phyloP scores from a whole-genome alignment of 2,113 vertebrate genomes.

The Manacus vitellinus region DNA sequence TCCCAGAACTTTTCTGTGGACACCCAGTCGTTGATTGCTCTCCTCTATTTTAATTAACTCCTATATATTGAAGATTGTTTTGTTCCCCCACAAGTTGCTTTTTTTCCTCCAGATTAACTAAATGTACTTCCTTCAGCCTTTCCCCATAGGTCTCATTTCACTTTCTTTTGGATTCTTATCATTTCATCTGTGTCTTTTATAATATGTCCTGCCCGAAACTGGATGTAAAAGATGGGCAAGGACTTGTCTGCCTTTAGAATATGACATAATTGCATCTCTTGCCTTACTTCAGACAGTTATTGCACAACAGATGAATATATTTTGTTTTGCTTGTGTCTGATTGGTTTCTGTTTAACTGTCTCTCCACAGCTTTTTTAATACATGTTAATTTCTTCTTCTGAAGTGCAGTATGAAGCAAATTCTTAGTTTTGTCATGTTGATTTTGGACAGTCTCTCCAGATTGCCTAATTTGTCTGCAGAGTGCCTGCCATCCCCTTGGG shows the following conservation, averaged over 20 bases:
- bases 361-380: background rate
- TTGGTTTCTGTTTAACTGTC: background rate
- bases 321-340: conserved; percentile 35
- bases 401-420: background rate
- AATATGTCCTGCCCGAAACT: background rate
- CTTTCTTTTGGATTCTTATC: background rate
- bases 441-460: background rate
- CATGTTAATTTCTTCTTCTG: background rate
- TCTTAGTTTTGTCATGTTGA: background rate
- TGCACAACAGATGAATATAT: background rate
- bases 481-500: background rate
- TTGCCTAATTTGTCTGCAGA: background rate
- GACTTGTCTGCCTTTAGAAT: background rate
- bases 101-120: background rate
- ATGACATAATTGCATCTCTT: background rate
- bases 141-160: background rate
- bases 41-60: background rate
- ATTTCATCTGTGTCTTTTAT: background rate
- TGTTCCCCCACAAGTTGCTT: background rate
- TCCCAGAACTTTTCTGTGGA: background rate
- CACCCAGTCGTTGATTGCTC: background rate
- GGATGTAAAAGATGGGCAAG: background rate
- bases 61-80: background rate
- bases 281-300: conserved; percentile 1
- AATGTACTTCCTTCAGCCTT: background rate